Conservation (phyloP, 2,113 vertebrate genomes). For the Rattus rattus region DNA sequence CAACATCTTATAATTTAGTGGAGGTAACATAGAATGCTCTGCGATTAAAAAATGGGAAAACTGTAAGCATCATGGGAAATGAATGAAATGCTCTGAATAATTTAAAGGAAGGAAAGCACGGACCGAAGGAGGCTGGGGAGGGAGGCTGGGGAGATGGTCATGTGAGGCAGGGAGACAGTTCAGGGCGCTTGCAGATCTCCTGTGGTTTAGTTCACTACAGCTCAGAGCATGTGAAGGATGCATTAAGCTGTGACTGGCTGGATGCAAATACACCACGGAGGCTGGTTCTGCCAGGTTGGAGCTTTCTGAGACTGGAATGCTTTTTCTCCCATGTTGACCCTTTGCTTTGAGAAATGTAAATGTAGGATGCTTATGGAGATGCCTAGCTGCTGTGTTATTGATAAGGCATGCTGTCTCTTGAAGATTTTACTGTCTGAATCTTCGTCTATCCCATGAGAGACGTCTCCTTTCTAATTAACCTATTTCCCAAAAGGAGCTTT, state of each 20-base stretch:
- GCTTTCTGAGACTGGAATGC: conserved; percentile 61
- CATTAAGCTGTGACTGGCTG: conserved; percentile 47
- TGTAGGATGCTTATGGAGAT: conserved; percentile 49
- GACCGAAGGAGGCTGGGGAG: neutral
- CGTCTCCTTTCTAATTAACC: conserved; percentile 67
- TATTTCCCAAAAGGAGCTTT: conserved; percentile 61
- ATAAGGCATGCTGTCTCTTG: conserved; percentile 67
- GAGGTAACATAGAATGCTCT: neutral
- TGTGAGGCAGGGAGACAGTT: neutral
- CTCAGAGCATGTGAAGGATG: neutral
- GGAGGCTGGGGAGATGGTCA: neutral
- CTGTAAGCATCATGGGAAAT: neutral
- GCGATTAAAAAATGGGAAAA: conserved; percentile 35
- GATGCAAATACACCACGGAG: conserved; percentile 52
- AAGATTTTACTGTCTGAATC: conserved; percentile 71
- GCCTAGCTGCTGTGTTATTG: conserved; percentile 76
- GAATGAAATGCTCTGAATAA: neutral
- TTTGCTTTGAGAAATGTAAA: conserved; percentile 79
- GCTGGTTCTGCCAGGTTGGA: conserved; percentile 52
- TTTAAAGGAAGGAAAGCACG: neutral
- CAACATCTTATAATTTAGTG: neutral
- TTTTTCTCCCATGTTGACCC: conserved; percentile 79
- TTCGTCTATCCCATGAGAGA: conserved; percentile 57
- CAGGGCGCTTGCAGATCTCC: neutral
- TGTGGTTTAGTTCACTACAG: neutral